Percentiles rank a stretch among this genome's conserved stretches.
Evolutionary conservation across 1,140 invertebrate species (phyloP).

Genomic region (Mylabris phalerata): DNA sequence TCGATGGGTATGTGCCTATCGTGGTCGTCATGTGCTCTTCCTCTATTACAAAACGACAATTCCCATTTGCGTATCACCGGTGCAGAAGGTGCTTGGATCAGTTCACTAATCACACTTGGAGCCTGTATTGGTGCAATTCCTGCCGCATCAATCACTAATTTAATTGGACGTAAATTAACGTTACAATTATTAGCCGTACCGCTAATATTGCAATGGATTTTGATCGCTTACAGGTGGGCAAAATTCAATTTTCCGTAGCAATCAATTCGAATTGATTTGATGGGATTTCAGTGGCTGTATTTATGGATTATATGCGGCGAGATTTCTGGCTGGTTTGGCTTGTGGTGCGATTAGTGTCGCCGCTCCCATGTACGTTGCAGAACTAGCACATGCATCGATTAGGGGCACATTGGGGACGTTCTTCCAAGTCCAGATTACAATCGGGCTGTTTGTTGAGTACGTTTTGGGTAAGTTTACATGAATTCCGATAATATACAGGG

Average conservation of each 20-base stretch:
- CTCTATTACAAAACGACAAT: conserved; percentile 27
- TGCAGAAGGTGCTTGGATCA: conserved; percentile 49
- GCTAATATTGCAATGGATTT: conserved; percentile 54
- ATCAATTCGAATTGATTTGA: neutral
- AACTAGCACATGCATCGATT: conserved; percentile 56
- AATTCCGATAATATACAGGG: too few species aligned
- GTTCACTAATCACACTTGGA: conserved; percentile 49
- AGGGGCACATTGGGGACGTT: conserved; percentile 58
- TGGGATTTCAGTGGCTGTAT: conserved; percentile 34
- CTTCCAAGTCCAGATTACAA: conserved; percentile 59
- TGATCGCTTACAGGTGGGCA: conserved; percentile 49
- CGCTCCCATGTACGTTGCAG: conserved; percentile 57
- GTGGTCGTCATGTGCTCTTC: conserved; percentile 52
- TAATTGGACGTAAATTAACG: conserved; percentile 57
- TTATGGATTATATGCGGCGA: conserved; percentile 50
- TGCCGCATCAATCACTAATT: conserved; percentile 53
- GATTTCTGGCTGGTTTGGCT: conserved; percentile 57
- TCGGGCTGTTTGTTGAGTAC: conserved; percentile 58
- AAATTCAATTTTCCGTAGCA: conserved; percentile 1
- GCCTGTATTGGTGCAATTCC: conserved; percentile 50
- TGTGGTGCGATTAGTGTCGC: conserved; percentile 57
- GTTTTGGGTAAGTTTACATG: conserved; percentile 47
- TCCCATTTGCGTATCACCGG: conserved; percentile 9
- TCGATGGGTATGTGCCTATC: conserved; percentile 49
- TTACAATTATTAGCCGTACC: conserved; percentile 52